phyloP scores from a whole-genome alignment of 2,888 invertebrate genomes.

The Odontothrips loti region DNA sequence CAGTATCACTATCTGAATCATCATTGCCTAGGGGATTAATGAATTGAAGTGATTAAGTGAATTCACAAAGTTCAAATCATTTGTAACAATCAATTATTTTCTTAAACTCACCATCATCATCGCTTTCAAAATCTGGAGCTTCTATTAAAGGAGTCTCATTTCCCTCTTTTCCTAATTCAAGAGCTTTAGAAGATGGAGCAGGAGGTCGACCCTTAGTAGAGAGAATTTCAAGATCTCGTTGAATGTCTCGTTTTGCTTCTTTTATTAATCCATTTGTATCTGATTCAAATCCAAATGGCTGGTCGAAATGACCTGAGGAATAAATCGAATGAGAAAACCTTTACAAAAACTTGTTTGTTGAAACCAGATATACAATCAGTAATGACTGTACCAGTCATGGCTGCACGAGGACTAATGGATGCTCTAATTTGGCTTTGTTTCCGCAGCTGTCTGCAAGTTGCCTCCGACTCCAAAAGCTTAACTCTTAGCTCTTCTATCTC shows the following conservation, averaged over 20 bases:
- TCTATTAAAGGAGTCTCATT: slow-evolving; percentile 44
- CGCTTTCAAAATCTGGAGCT: not conserved
- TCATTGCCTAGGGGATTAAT: slow-evolving; percentile 39
- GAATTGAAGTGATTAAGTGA: not conserved
- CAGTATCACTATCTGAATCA: slow-evolving; percentile 52
- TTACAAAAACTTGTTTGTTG: too few species aligned
- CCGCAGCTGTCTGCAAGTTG: slow-evolving; percentile 68
- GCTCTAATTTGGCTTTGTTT: slow-evolving; percentile 46
- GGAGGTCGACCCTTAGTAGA: not conserved
- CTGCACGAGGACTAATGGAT: slow-evolving; percentile 38
- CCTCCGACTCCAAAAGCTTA: slow-evolving; percentile 82
- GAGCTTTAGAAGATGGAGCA: slow-evolving; percentile 42
- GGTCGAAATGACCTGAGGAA: slow-evolving; percentile 21
- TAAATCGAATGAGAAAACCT: not conserved
- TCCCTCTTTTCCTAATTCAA: slow-evolving; percentile 55
- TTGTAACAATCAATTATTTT: not conserved
- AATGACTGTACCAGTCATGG: slow-evolving; percentile 38
- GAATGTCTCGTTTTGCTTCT: slow-evolving; percentile 70
- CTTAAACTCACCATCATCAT: slow-evolving; percentile 19
- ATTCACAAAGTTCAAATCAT: not conserved
- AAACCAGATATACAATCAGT: too few species aligned
- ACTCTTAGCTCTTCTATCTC: slow-evolving; percentile 89
- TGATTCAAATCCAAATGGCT: slow-evolving; percentile 24
- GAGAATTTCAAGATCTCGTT: slow-evolving; percentile 56
- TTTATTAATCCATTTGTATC: not conserved